phyloP scores from a whole-genome alignment of 2,888 invertebrate genomes.

The Athripsodes cinereus region DNA sequence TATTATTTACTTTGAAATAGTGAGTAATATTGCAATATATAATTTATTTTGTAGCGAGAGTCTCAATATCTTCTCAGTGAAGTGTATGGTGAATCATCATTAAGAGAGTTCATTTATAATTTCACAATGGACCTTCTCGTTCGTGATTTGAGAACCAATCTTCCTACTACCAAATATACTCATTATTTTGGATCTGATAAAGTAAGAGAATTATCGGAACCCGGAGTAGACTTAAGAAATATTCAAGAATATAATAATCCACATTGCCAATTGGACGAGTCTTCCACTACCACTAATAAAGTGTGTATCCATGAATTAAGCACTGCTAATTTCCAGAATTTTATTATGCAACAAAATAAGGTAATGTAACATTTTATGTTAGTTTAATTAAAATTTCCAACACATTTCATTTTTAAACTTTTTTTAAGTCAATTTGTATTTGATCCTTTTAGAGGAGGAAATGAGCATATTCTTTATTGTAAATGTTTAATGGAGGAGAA shows the following conservation, averaged over 20 bases:
- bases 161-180: constrained; percentile 39
- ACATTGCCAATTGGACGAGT: constrained; percentile 9
- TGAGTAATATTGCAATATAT: too few species aligned
- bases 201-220: constrained; percentile 29
- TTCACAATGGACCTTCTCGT: constrained; percentile 42
- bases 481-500: too few species aligned
- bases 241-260: constrained; percentile 15
- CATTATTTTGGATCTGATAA: constrained; percentile 38
- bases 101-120: constrained; percentile 51
- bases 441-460: too few species aligned
- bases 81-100: constrained; percentile 43
- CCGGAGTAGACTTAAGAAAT: constrained; percentile 32
- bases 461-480: too few species aligned
- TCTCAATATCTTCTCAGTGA: constrained; percentile 57
- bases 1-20: too few species aligned
- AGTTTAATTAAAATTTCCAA: neutral
- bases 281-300: constrained; percentile 28
- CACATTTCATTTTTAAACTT: too few species aligned
- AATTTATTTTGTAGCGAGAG: constrained; percentile 57
- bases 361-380: constrained; percentile 41
- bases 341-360: constrained; percentile 54
- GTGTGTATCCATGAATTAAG: constrained; percentile 61
- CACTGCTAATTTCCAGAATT: constrained; percentile 56
- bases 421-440: too few species aligned
- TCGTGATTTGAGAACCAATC: constrained; percentile 40